These are phyloP conservation scores for Drosophila pseudotalamancana DNA, from an alignment of 2,888 invertebrate species.

Conservation along the genomic window DNA sequence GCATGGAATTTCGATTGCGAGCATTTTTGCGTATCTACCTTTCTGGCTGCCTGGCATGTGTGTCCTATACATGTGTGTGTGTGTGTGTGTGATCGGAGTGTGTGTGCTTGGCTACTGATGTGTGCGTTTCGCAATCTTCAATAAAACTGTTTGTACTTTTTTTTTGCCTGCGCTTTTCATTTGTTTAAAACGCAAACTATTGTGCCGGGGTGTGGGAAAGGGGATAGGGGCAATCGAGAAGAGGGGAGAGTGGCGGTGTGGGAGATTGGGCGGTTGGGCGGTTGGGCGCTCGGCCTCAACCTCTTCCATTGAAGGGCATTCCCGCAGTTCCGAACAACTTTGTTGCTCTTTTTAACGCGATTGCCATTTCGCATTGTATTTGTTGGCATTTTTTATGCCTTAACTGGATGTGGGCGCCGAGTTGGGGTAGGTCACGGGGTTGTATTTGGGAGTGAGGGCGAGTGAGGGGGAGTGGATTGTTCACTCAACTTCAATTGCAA, in stretches of 20 bases:
- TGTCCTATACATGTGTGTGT: constrained; percentile 13
- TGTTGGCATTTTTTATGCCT: constrained; percentile 71
- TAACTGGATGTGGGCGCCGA: constrained; percentile 23
- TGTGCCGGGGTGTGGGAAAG: too few relatives aligned
- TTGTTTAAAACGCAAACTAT: constrained; percentile 80
- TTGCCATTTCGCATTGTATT: constrained; percentile 74
- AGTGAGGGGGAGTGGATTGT: background rate
- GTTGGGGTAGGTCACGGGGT: background rate
- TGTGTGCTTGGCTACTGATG: constrained; percentile 1
- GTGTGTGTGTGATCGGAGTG: background rate
- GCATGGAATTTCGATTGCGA: constrained; percentile 70
- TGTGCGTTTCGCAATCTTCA: constrained; percentile 72
- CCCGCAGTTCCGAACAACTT: constrained; percentile 56
- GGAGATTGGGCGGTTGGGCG: background rate
- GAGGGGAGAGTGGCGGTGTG: too few relatives aligned
- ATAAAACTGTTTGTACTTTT: constrained; percentile 72
- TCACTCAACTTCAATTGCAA: constrained; percentile 40
- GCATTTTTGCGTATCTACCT: constrained; percentile 79
- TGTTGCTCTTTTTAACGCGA: constrained; percentile 76
- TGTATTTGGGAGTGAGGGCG: background rate
- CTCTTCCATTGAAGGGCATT: constrained; percentile 3
- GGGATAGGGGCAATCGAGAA: background rate
- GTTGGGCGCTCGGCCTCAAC: background rate
- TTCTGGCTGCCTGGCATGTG: constrained; percentile 42
- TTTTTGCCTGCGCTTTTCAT: constrained; percentile 70